phyloP scores from a whole-genome alignment of 2,888 invertebrate genomes.

The Lymantria monacha region DNA sequence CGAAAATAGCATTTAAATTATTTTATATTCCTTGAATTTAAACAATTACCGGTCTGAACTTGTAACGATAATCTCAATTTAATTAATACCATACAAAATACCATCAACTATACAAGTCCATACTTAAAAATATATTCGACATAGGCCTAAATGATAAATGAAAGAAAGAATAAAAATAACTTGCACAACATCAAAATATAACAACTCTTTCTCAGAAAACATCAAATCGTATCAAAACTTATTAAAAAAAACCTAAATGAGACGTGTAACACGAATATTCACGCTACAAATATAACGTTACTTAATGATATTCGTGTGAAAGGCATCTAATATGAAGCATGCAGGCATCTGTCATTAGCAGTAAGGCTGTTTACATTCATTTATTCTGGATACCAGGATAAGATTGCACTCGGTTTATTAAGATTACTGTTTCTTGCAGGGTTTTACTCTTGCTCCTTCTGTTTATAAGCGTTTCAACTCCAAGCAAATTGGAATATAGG shows the following conservation, averaged over 20 bases:
- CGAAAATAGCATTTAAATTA: too few relatives aligned
- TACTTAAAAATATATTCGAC: too few relatives aligned
- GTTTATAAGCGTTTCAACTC: too few relatives aligned
- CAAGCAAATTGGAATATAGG: too few relatives aligned
- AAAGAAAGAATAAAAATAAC: not conserved
- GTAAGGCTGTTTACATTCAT: slow-evolving; percentile 1
- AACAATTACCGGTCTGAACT: too few relatives aligned
- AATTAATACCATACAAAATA: too few relatives aligned
- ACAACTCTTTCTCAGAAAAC: not conserved
- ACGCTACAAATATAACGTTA: not conserved
- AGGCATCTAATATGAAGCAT: slow-evolving; percentile 7
- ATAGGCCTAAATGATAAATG: not conserved
- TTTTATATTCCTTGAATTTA: too few relatives aligned
- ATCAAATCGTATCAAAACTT: not conserved
- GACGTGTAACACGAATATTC: slow-evolving; percentile 7
- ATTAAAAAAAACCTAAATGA: slow-evolving; percentile 4
- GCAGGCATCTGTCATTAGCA: slow-evolving; percentile 22
- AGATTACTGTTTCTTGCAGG: too few relatives aligned
- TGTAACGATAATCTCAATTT: too few relatives aligned
- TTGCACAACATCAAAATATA: not conserved
- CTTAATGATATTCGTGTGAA: slow-evolving; percentile 13
- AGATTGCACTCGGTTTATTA: too few relatives aligned
- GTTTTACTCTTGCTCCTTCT: too few relatives aligned
- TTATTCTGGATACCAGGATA: not conserved
- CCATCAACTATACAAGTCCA: too few relatives aligned